phyloP scores from a whole-genome alignment of 2,797 vertebrate genomes.

The Tangara arthus region DNA sequence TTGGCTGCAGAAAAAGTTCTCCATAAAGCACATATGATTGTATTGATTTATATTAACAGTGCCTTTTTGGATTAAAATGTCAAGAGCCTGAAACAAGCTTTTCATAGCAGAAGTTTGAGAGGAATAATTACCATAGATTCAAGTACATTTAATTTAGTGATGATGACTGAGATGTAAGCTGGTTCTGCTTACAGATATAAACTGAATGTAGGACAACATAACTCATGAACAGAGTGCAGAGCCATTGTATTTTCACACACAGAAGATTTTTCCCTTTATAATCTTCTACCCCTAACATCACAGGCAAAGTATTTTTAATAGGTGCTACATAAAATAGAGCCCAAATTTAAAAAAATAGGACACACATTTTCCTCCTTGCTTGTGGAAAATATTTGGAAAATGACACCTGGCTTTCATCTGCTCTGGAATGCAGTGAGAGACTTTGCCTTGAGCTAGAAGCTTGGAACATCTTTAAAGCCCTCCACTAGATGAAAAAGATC shows the following conservation, averaged over 20 bases:
- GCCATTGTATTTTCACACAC: neutral
- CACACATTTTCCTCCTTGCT: neutral
- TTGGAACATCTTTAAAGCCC: neutral
- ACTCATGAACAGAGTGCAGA: neutral
- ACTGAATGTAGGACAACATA: neutral
- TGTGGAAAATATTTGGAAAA: neutral
- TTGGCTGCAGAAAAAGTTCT: neutral
- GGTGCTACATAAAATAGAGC: neutral
- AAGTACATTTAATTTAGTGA: neutral
- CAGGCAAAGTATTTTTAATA: conserved; percentile 18
- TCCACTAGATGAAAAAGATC: neutral
- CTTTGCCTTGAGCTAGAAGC: neutral
- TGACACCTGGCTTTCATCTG: conserved; percentile 7
- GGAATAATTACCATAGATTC: neutral
- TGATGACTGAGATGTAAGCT: neutral
- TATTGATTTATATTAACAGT: neutral
- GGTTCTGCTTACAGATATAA: neutral
- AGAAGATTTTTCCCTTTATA: neutral
- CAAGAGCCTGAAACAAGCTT: neutral
- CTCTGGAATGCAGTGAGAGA: neutral
- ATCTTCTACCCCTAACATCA: neutral
- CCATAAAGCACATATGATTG: neutral
- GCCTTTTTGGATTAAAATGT: neutral
- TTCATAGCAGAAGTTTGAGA: neutral
- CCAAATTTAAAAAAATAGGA: neutral